Conservation (phyloP, 2,797 vertebrate genomes). For the Heterohyrax brucei region DNA sequence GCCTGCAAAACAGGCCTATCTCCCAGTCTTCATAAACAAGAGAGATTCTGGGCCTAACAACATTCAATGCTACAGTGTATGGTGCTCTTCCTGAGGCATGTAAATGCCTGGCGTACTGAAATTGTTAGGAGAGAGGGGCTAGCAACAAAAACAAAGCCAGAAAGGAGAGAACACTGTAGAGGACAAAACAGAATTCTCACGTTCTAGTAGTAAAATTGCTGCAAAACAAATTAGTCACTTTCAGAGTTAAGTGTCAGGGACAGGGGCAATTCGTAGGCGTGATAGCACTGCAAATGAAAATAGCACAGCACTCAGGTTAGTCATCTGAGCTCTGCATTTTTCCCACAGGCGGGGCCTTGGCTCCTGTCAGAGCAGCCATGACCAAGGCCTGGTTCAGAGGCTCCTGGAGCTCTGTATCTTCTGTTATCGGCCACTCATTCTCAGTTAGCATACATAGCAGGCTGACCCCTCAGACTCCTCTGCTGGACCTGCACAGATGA, state of each 20-base stretch:
- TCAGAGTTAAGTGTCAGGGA: conserved; percentile 66
- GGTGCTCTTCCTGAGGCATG: conserved; percentile 59
- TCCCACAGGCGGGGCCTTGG: neutral
- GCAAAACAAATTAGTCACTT: neutral
- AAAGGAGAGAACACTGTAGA: neutral
- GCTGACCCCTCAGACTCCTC: neutral
- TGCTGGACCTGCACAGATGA: neutral
- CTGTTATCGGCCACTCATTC: neutral
- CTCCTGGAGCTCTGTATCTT: neutral
- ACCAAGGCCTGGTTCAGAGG: neutral
- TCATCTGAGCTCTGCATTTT: neutral
- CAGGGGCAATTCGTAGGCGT: neutral
- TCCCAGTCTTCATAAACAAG: neutral
- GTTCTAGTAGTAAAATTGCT: conserved; percentile 45
- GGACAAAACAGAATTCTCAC: conserved; percentile 66
- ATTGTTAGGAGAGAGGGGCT: conserved; percentile 27
- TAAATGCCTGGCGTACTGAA: conserved; percentile 52
- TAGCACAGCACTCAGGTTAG: neutral
- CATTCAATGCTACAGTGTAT: neutral
- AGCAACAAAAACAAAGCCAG: neutral
- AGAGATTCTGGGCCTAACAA: conserved; percentile 57
- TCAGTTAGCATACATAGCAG: neutral
- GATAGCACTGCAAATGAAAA: conserved; percentile 1
- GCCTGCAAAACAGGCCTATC: neutral
- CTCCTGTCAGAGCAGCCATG: neutral